Percentiles rank a stretch among this genome's conserved stretches.
These are phyloP conservation scores for Oscheius sp. DNA, from an alignment of 2,888 invertebrate genomes.

Conservation along the genomic window DNA sequence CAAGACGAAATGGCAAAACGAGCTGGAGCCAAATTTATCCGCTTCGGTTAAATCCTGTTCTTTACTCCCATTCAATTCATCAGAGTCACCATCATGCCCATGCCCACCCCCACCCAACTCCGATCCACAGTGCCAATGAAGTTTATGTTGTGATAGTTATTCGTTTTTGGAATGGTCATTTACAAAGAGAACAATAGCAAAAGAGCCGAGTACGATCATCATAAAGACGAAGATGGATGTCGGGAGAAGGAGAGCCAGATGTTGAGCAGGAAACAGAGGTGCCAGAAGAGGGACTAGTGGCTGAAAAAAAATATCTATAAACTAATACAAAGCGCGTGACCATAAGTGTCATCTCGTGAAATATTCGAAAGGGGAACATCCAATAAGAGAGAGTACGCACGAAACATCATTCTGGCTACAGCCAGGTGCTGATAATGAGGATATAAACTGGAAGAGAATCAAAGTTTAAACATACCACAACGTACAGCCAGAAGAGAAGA, in stretches of 20 bases:
- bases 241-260: conserved; percentile 17
- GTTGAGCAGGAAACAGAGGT: conserved; percentile 20
- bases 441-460: too few species aligned
- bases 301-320: conserved; percentile 9
- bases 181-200: neutral
- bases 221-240: neutral
- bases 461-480: conserved; percentile 6
- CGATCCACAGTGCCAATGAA: conserved; percentile 28
- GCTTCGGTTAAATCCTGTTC: conserved; percentile 43
- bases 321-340: conserved; percentile 4
- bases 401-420: neutral
- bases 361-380: conserved; percentile 15
- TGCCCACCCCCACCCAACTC: conserved; percentile 15
- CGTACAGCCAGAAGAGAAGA: conserved; percentile 22
- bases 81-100: neutral
- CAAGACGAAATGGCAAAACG: conserved; percentile 46
- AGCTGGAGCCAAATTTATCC: conserved; percentile 52
- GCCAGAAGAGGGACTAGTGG: conserved; percentile 3
- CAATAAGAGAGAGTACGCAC: conserved; percentile 22
- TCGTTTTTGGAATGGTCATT: neutral
- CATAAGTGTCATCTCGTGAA: conserved; percentile 5
- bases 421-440: too few species aligned
- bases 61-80: too few species aligned
- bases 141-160: conserved; percentile 20
- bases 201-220: conserved; percentile 3